These are phyloP conservation scores for Corella eumyota DNA, from an alignment of 23 tunicate genomes.

Conservation along the genomic window DNA sequence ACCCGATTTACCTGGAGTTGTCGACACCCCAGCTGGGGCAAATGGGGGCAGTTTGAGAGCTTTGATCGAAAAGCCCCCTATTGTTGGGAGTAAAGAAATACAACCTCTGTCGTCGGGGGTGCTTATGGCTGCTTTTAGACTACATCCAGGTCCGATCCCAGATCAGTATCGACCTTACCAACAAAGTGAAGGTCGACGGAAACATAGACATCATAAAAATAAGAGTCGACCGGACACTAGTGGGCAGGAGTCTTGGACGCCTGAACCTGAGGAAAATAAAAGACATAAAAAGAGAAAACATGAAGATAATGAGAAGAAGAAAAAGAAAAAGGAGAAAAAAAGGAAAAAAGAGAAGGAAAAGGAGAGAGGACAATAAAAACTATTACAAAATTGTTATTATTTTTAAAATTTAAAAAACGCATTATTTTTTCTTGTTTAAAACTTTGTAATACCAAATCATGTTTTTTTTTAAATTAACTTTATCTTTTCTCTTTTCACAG, in stretches of 20 bases:
- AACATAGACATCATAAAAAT: constrained; percentile 45
- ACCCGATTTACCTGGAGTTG: constrained; percentile 54
- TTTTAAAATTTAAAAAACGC: no score
- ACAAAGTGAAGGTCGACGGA: constrained; percentile 31
- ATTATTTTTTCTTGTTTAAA: no score
- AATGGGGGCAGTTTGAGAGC: constrained; percentile 49
- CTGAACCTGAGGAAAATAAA: constrained; percentile 45
- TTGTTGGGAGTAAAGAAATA: constrained; percentile 61
- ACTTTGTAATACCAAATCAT: no score
- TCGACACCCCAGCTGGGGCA: constrained; percentile 33
- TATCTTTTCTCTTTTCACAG: no score
- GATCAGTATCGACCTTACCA: constrained; percentile 62
- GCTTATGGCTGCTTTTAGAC: constrained; percentile 54
- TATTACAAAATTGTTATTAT: no score
- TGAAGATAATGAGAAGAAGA: constrained; percentile 68
- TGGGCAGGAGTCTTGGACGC: constrained; percentile 16
- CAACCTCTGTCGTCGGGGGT: constrained; percentile 36
- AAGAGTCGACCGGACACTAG: constrained; percentile 53
- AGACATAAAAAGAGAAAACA: constrained; percentile 71
- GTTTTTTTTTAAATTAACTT: no score
- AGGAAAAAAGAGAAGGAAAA: constrained; percentile 53
- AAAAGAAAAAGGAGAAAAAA: constrained; percentile 59
- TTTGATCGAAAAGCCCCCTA: constrained; percentile 76
- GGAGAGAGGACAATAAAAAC: constrained; percentile 40
- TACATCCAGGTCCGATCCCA: constrained; percentile 80